phyloP scores from a whole-genome alignment of 2,888 invertebrate species.

The Malacosoma neustria region DNA sequence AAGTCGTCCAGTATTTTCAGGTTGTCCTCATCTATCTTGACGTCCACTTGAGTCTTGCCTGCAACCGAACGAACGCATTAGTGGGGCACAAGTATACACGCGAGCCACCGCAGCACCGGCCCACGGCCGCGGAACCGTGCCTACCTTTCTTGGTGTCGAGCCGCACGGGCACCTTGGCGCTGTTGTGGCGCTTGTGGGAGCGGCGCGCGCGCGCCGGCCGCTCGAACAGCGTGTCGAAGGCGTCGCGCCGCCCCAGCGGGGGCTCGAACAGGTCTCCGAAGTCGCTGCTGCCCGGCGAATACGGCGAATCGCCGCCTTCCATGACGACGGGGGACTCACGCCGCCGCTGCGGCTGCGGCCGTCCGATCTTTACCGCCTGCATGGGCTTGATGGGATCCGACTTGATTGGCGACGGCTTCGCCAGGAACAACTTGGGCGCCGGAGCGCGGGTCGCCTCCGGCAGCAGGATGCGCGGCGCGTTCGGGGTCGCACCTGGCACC shows the following conservation, averaged over 20 bases:
- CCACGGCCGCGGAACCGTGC: too few species aligned
- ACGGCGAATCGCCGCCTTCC: slow-evolving; percentile 44
- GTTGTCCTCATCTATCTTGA: slow-evolving; percentile 86
- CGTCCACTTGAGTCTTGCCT: slow-evolving; percentile 78
- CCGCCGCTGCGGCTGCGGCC: slow-evolving; percentile 8
- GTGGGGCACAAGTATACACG: too few species aligned
- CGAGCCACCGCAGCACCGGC: too few species aligned
- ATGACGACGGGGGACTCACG: slow-evolving; percentile 4
- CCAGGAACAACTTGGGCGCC: slow-evolving; percentile 69
- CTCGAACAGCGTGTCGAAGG: slow-evolving; percentile 76
- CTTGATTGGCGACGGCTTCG: slow-evolving; percentile 71
- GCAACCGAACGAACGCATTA: slow-evolving; percentile 8
- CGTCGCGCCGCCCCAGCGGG: slow-evolving; percentile 52
- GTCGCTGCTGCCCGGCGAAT: slow-evolving; percentile 92
- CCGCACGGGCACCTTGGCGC: slow-evolving; percentile 7
- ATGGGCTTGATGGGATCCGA: slow-evolving; percentile 75
- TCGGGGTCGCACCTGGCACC: slow-evolving; percentile 21
- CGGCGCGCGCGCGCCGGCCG: slow-evolving; percentile 87
- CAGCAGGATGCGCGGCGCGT: slow-evolving; percentile 49
- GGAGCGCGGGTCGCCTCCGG: slow-evolving; percentile 65
- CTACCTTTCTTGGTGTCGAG: slow-evolving; percentile 76
- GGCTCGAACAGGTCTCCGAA: slow-evolving; percentile 92
- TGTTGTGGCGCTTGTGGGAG: slow-evolving; percentile 19
- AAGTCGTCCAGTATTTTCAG: slow-evolving; percentile 90
- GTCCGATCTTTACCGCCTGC: slow-evolving; percentile 42